A percentile compares a stretch with the other conserved stretches of the same genome.
Evolutionary conservation across 1,140 invertebrate genomes (phyloP).

Genomic region (Copidosoma floridanum): DNA sequence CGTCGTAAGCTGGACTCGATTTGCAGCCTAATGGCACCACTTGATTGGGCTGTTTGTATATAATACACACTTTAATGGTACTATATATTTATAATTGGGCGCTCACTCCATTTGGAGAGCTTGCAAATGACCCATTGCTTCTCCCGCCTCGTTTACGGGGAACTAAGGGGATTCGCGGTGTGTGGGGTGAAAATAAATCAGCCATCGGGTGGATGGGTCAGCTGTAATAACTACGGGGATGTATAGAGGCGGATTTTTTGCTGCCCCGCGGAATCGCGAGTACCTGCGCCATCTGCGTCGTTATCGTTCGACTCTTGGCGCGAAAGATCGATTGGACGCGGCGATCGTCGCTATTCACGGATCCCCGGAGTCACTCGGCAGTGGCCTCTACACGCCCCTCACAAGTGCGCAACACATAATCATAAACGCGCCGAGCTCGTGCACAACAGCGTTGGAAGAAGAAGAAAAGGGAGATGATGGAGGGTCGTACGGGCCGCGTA

Average conservation of each 20-base stretch:
- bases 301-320: neutral
- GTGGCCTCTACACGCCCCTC: neutral
- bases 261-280: neutral
- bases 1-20: slow-evolving; percentile 22
- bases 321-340: neutral
- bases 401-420: too few relatives aligned
- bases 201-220: slow-evolving; percentile 5
- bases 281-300: neutral
- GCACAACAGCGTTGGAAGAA: too few relatives aligned
- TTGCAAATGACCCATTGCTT: slow-evolving; percentile 21
- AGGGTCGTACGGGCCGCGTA: neutral
- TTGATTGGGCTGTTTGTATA: too few relatives aligned
- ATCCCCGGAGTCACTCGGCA: neutral
- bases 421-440: too few relatives aligned
- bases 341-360: neutral
- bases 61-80: too few relatives aligned
- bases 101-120: neutral
- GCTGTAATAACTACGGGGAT: neutral
- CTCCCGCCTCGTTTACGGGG: neutral
- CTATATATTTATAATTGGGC: too few relatives aligned
- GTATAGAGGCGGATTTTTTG: neutral
- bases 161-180: too few relatives aligned
- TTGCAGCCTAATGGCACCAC: slow-evolving; percentile 11
- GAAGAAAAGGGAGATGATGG: neutral
- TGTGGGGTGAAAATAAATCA: slow-evolving; percentile 18